Evolutionary conservation across 30 jellyfish, hydroid and myxozoan genomes (phyloP), one percentile per base, ranked within the genome.

Genomic region (Rhopilema esculentum): DNA sequence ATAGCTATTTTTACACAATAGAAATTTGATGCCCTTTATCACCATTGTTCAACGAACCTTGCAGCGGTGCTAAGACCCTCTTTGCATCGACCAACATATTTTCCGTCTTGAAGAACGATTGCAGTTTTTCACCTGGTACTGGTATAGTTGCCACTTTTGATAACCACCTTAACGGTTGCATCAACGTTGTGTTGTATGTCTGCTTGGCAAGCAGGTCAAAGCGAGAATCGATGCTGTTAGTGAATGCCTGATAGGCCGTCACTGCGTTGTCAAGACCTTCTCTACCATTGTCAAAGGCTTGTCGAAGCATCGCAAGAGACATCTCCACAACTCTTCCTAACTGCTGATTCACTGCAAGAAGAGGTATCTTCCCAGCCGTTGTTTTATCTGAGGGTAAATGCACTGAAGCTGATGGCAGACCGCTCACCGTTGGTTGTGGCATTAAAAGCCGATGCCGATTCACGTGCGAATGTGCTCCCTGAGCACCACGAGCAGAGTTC

Each of bases 121-220:
- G 87, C 78, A 88, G 79, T 19, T 69, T 69, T 27, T 88, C 96
- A 1, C 85, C 96, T 0, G 96, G 96, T 0, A 87, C 75, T 18
- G 91, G 90, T 7, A 88, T 88, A 8, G 88, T 63, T 53, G 91
- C 96, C 8, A 73, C 74, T 0, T 19, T 80, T 7, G 91, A 29
- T 8, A 88, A 71, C 40, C 84, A 66, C 61, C 69, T 78, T 72
- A 88, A 74, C 8, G 96, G 96, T 16, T 12, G 73, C 74, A 77
- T 48, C 31, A 88, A 53, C 19, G 18, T 50, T 31, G 48, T 57
- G 57, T 30, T 31, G 57, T 84, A 84, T 18, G 65, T 22, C 18
- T 61, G 25, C 1, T 9, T 65, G 21, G 85, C 85, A 0, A 83
- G 48, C 6, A 25, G 21, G 71, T 83, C 85, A 61, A 51, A 68